These are phyloP conservation scores for Gymnoscopelus braueri DNA, from an alignment of 2,797 vertebrate genomes.

Conservation along the genomic window DNA sequence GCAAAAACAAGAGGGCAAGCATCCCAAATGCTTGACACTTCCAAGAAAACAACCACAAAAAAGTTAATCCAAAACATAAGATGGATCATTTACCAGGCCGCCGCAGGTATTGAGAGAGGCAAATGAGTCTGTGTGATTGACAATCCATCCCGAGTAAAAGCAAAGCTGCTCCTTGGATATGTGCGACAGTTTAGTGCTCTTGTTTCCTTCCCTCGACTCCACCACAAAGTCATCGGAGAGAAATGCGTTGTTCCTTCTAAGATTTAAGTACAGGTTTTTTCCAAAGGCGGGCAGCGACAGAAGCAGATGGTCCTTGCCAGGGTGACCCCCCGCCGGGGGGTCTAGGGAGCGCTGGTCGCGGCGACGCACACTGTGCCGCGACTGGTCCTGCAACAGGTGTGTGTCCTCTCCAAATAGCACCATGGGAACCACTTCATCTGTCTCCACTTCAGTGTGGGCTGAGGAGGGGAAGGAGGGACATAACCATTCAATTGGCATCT, in stretches of 20 bases:
- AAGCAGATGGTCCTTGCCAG: constrained; percentile 72
- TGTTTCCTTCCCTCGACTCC: constrained; percentile 75
- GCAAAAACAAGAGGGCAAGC: too few species aligned
- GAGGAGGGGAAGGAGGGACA: constrained; percentile 21
- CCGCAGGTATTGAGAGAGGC: constrained; percentile 89
- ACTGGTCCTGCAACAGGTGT: constrained; percentile 63
- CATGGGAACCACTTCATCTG: constrained; percentile 73
- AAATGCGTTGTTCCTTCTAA: constrained; percentile 84
- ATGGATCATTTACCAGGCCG: constrained; percentile 86
- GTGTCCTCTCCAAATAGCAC: constrained; percentile 66
- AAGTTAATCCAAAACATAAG: not conserved
- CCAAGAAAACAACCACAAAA: too few species aligned
- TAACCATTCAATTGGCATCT: too few species aligned
- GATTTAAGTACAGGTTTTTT: constrained; percentile 82
- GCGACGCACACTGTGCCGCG: constrained; percentile 67
- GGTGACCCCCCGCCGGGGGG: constrained; percentile 18
- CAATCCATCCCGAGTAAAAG: constrained; percentile 89
- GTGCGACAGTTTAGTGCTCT: constrained; percentile 53
- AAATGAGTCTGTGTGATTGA: constrained; percentile 87
- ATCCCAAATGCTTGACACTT: not conserved
- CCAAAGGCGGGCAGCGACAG: constrained; percentile 87
- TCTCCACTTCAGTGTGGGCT: constrained; percentile 69
- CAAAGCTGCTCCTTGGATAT: constrained; percentile 71
- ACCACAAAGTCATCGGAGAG: constrained; percentile 84
- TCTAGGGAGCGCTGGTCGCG: constrained; percentile 50